Evolutionary conservation across 2,797 vertebrate species (phyloP), one percentile per base, ranked within the genome.

Genomic region (Fistularia commersonii): DNA sequence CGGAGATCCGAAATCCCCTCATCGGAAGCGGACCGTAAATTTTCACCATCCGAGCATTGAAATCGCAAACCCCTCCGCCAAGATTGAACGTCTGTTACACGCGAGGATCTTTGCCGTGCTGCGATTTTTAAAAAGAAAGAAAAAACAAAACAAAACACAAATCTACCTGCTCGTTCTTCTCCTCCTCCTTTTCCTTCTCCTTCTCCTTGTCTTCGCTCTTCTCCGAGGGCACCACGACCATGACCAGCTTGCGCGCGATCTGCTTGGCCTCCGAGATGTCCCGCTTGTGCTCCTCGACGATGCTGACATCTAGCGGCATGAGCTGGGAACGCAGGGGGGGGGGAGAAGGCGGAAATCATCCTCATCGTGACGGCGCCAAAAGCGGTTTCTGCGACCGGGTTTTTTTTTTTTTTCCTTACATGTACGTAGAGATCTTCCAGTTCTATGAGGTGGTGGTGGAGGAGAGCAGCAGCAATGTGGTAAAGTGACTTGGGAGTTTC

Each of bases 401-500:
- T 40, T 3, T 5, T 9, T 40, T 3, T 40, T 1, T 8, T 45
- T 57, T 53, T 48, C 74, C 96, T 95, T 91, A 99, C 97, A 63
- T 99, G 97, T 68, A 97, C 95, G 38, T 99, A 99, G 69, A 99
- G 93, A 79, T 99, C 97, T 69, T 98, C 96, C 82, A 99, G 82
- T 76, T 96, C 94, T 70, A 98, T 96, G 65, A 99, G 92, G 87
- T 97, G 94, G 77, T 96, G 92, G 53, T 99, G 96, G 65, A 99
- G 88, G 74, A 99, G 92, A 55, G 97, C 92, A 75, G 97, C 97
- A 81, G 97, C 95, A 54, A 99, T 93, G 83, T 96, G 93, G 82
- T 99, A 98, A 59, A 99, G 91, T 68, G 97, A 98, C 42, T 91
- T 92, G 7, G 97, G 97, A 0, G 97, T 99, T 87, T 98, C 96